phyloP scores from a whole-genome alignment of 2,888 invertebrate genomes.

The Kuschelorhynchus macadamiae region DNA sequence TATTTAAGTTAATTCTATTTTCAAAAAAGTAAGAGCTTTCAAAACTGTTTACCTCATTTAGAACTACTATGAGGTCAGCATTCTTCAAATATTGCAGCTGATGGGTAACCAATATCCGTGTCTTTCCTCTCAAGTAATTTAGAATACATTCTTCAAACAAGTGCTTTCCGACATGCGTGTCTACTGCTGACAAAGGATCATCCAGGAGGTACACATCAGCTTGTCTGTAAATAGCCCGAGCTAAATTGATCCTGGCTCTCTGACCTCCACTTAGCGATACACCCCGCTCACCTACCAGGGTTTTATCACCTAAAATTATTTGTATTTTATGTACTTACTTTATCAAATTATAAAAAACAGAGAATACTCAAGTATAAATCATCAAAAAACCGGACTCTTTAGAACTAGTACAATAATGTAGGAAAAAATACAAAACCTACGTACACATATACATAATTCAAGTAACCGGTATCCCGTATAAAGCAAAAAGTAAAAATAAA shows the following conservation, averaged over 20 bases:
- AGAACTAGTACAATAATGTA: too few species aligned
- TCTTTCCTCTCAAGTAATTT: slow-evolving; percentile 72
- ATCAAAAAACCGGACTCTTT: too few species aligned
- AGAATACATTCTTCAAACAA: slow-evolving; percentile 82
- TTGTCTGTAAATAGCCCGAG: slow-evolving; percentile 82
- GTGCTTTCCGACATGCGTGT: slow-evolving; percentile 82
- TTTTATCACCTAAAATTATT: slow-evolving; percentile 68
- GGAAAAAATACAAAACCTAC: too few species aligned
- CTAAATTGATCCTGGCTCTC: slow-evolving; percentile 83
- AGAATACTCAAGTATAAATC: too few species aligned
- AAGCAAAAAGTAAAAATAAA: too few species aligned
- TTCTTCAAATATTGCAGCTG: slow-evolving; percentile 77
- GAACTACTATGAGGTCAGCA: slow-evolving; percentile 71
- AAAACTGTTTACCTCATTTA: slow-evolving; percentile 71
- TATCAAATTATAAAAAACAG: not conserved
- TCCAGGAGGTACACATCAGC: slow-evolving; percentile 84
- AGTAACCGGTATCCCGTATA: too few species aligned
- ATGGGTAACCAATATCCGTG: slow-evolving; percentile 79
- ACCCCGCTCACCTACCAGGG: slow-evolving; percentile 79
- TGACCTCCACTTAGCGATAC: slow-evolving; percentile 86
- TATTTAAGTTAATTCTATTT: too few species aligned
- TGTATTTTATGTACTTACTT: not conserved
- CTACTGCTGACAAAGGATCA: slow-evolving; percentile 86
- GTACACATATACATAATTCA: too few species aligned
- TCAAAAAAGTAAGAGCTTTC: too few species aligned